Evolutionary conservation across 2,888 invertebrate species (phyloP).

Genomic region (Anarsia innoxiella): DNA sequence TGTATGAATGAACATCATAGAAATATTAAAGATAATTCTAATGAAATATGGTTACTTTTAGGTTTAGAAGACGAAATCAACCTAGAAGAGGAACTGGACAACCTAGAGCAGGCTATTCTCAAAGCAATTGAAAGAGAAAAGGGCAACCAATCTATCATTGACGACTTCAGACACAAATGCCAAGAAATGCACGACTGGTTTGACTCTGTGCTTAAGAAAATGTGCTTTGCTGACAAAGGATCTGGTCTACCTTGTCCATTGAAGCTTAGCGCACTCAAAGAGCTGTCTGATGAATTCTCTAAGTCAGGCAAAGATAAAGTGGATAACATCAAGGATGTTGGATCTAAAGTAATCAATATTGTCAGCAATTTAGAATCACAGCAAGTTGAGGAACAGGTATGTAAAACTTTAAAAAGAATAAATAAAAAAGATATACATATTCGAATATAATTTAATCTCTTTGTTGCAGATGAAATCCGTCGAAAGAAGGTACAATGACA

Average conservation of each 20-base stretch:
- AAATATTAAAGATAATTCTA: too few relatives aligned
- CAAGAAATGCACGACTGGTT: slow-evolving; percentile 88
- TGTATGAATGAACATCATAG: too few relatives aligned
- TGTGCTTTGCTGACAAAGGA: slow-evolving; percentile 89
- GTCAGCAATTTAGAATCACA: slow-evolving; percentile 92
- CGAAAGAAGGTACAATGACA: slow-evolving; percentile 88
- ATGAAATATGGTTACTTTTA: too few relatives aligned
- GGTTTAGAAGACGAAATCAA: slow-evolving; percentile 80
- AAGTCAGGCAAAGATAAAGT: slow-evolving; percentile 82
- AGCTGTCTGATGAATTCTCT: slow-evolving; percentile 83
- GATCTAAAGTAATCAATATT: slow-evolving; percentile 82
- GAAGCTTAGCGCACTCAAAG: slow-evolving; percentile 83
- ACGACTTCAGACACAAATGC: slow-evolving; percentile 83
- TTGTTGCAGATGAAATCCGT: slow-evolving; percentile 81
- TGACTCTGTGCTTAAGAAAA: slow-evolving; percentile 84
- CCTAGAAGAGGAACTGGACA: slow-evolving; percentile 81
- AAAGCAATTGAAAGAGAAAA: slow-evolving; percentile 85
- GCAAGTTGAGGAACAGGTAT: slow-evolving; percentile 90
- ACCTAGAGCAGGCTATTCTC: slow-evolving; percentile 80
- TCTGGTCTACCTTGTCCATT: slow-evolving; percentile 87
- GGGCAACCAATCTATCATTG: slow-evolving; percentile 83
- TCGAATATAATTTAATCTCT: slow-evolving; percentile 2
- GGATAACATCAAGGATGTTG: slow-evolving; percentile 81
- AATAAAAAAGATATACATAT: neutral
- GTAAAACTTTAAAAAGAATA: slow-evolving; percentile 22